Percentiles rank a stretch among this genome's conserved stretches.
Conservation (phyloP, 2,113 vertebrate genomes). For the Candoia aspera region DNA sequence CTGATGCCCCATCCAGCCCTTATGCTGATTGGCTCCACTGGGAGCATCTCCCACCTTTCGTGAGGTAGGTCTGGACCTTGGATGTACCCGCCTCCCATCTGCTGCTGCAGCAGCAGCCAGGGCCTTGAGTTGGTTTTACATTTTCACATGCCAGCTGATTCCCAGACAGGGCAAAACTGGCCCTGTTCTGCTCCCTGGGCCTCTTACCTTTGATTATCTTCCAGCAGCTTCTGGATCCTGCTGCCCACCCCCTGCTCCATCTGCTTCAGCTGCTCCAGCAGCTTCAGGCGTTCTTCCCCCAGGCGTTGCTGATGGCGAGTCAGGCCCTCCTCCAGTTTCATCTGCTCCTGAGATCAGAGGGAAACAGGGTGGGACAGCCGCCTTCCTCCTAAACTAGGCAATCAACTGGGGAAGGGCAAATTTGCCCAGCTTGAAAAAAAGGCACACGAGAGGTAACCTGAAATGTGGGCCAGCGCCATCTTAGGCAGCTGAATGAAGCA, state of each 20-base stretch:
- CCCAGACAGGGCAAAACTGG: not conserved
- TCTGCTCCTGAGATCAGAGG: slow-evolving; percentile 79
- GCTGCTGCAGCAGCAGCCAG: no score
- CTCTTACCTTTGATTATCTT: slow-evolving; percentile 84
- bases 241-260: slow-evolving; percentile 77
- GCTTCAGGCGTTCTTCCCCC: slow-evolving; percentile 80
- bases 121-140: not conserved
- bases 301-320: slow-evolving; percentile 79
- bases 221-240: slow-evolving; percentile 84
- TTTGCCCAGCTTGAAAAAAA: no score
- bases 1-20: not conserved
- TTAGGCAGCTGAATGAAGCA: no score
- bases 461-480: no score
- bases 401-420: no score
- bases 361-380: not conserved
- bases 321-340: slow-evolving; percentile 83
- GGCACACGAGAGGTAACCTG: no score
- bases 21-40: not conserved
- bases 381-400: no score
- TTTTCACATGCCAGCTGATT: not conserved
- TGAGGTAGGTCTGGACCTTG: not conserved
- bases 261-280: slow-evolving; percentile 81
- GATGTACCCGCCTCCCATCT: not conserved
- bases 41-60: not conserved
- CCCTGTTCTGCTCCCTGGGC: not conserved